phyloP scores from a whole-genome alignment of 1,140 invertebrate genomes.

The Drosophila obscura region DNA sequence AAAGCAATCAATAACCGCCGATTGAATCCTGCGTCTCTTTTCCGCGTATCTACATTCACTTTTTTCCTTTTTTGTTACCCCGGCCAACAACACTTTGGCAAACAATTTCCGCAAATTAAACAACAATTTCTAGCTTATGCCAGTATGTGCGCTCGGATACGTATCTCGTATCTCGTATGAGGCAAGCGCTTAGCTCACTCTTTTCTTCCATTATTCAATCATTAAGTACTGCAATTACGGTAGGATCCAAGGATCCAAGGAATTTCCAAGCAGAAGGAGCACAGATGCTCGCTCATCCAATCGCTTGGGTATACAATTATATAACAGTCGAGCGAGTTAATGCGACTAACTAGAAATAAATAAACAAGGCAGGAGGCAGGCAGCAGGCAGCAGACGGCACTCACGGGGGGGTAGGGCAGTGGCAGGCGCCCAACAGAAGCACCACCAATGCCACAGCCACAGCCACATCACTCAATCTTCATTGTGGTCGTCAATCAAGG shows the following conservation, averaged over 20 bases:
- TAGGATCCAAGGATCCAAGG: constrained; percentile 50
- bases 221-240: constrained; percentile 72
- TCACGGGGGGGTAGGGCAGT: neutral
- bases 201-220: constrained; percentile 54
- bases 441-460: constrained; percentile 6
- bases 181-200: constrained; percentile 64
- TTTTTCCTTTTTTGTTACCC: constrained; percentile 9
- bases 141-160: no score
- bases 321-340: constrained; percentile 67
- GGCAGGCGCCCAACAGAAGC: constrained; percentile 42
- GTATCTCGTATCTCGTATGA: no score
- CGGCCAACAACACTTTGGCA: constrained; percentile 46
- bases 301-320: constrained; percentile 66
- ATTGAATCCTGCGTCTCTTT: no score
- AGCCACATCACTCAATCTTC: constrained; percentile 47
- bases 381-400: neutral
- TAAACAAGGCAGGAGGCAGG: constrained; percentile 63
- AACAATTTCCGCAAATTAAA: constrained; percentile 80
- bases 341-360: constrained; percentile 79
- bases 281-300: constrained; percentile 46
- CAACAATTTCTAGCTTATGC: constrained; percentile 76
- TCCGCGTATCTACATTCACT: constrained; percentile 14
- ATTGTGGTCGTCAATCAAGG: constrained; percentile 62
- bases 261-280: constrained; percentile 16
- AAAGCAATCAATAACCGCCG: no score